phyloP scores from a whole-genome alignment of 2,797 vertebrate genomes.

The Rhabdophis nuchalis region DNA sequence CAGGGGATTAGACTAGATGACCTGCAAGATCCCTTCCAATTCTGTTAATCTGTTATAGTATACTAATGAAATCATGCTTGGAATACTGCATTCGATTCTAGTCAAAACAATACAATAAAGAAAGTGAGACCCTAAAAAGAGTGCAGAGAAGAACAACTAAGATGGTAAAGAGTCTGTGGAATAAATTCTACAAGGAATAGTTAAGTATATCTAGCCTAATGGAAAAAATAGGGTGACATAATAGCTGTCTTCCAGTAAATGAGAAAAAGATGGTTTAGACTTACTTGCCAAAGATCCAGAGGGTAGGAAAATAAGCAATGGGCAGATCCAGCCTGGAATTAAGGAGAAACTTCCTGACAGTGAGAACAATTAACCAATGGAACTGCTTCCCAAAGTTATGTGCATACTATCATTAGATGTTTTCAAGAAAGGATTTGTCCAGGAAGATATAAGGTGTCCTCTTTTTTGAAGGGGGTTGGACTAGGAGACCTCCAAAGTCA shows the following conservation, averaged over 20 bases:
- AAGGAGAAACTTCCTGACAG: neutral
- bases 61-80: neutral
- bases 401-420: no score
- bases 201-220: neutral
- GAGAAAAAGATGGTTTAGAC: neutral
- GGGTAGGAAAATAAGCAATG: neutral
- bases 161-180: neutral
- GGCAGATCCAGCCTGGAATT: neutral
- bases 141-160: neutral
- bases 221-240: neutral
- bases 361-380: neutral
- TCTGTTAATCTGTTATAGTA: no score
- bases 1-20: no score
- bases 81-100: neutral
- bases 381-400: no score
- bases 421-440: no score
- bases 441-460: no score
- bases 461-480: no score
- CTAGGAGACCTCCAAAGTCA: no score
- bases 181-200: neutral
- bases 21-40: no score
- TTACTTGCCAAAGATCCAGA: neutral
- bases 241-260: neutral
- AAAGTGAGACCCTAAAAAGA: neutral
- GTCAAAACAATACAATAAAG: neutral